Base-by-base conservation (phyloP, 2,113 vertebrate genomes). In the Petromus typicus region DNA sequence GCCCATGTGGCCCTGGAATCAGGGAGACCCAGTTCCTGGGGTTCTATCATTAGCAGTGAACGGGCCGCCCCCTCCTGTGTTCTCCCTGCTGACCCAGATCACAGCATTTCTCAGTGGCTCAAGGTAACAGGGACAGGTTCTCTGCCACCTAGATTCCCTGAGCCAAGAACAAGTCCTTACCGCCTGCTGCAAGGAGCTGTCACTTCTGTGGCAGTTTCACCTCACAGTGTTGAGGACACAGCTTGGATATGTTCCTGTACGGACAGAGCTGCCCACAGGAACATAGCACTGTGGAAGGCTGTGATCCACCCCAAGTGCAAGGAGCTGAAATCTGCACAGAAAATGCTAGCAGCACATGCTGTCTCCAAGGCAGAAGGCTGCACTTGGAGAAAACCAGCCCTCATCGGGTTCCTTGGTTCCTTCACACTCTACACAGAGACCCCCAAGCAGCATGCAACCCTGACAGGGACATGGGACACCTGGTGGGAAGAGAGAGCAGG, bases 41-140 rank as follows among this genome's bases (percentile, higher is more conserved):
- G 20, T 69, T 90, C 85, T 89, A 63, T 54, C 96, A 94, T 91
- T 61, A 69, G 89, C 75, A 59, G 3, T 0, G 51, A 40, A 20
- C 40, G 11, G 37, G 66, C 34, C 20, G 20, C n/a, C n/a, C 61
- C 63, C 59, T 27, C 22, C 63, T 22, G 63, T 63, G 23, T 48
- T 80, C 90, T 73, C 81, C 16, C 27, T 13, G 51, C 80, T 90
- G 93, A 89, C 81, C 92, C 22, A 63, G 81, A 87, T 85, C 69
- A 43, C 75, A 0, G 80, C 40, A 1, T 30, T 85, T 83, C 87
- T 76, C 91, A 89, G 94, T 56, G 87, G 86, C 17, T 8, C 2
- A 4, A n/a, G n/a, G n/a, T n/a, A n/a, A n/a, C 45, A 7, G 54
- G 71, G 81, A 71, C 27, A 48, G 2, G 10, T 1, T 78, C 51